Conservation (phyloP, 2,797 vertebrate species). For the Dromococcyx pavoninus region DNA sequence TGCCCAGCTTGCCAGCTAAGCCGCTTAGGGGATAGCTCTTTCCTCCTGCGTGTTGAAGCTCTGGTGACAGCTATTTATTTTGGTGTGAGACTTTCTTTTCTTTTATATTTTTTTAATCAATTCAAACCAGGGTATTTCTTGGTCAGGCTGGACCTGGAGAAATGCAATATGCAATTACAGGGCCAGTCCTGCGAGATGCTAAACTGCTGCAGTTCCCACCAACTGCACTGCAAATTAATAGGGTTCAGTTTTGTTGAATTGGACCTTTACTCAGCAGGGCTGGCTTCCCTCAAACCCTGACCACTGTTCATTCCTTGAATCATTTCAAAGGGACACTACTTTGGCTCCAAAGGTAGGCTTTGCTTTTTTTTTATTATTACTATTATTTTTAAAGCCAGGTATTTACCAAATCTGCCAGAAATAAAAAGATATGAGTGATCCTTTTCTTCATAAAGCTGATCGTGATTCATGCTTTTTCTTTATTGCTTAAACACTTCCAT, state of each 20-base stretch:
- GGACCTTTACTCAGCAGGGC: background rate
- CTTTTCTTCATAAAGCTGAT: background rate
- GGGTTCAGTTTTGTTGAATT: background rate
- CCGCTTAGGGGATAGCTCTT: background rate
- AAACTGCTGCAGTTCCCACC: background rate
- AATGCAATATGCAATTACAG: background rate
- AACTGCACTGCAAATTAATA: background rate
- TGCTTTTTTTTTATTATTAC: background rate
- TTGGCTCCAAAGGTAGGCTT: background rate
- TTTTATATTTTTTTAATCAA: background rate
- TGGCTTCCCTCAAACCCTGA: background rate
- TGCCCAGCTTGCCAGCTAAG: background rate
- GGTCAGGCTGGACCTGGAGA: conserved; percentile 56
- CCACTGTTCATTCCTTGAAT: background rate
- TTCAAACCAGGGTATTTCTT: conserved; percentile 9
- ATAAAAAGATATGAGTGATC: background rate
- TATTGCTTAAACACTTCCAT: background rate
- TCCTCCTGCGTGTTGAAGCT: background rate
- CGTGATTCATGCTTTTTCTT: background rate
- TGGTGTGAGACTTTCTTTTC: background rate
- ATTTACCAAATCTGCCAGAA: conserved; percentile 7
- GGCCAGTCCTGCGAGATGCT: background rate
- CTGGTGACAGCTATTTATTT: conserved; percentile 35
- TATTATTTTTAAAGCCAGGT: conserved; percentile 10
- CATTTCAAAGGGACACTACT: conserved; percentile 21